These are phyloP conservation scores for Caerostris extrusa DNA, from an alignment of 1,140 invertebrate species.

Conservation along the genomic window DNA sequence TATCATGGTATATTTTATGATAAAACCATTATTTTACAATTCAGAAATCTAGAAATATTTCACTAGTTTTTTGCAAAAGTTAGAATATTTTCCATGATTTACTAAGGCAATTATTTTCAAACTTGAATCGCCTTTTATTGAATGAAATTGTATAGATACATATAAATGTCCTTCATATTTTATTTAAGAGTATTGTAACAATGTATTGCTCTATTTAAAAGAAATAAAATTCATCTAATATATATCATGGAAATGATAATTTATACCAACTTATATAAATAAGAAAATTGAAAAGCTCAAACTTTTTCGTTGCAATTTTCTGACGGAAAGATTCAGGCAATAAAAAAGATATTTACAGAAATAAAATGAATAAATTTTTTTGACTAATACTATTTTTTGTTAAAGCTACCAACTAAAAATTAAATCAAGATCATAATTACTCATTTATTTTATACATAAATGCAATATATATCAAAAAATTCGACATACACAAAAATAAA, in stretches of 20 bases:
- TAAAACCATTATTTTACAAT: no score
- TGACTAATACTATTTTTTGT: no score
- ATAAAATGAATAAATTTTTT: no score
- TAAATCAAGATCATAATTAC: no score
- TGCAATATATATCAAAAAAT: no score
- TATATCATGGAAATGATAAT: neutral
- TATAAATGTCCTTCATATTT: neutral
- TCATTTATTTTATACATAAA: no score
- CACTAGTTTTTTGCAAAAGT: no score
- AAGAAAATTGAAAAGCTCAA: neutral
- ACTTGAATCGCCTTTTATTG: neutral
- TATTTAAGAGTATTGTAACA: no score
- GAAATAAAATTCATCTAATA: neutral
- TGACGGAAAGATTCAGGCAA: neutral
- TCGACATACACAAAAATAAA: neutral
- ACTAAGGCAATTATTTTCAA: neutral
- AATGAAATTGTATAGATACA: neutral
- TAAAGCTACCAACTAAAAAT: no score
- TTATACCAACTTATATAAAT: neutral
- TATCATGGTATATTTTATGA: no score
- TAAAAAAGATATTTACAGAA: no score
- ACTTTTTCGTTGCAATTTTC: neutral
- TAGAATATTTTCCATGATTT: neutral
- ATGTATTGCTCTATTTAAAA: neutral
- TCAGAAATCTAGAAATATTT: no score